Base-by-base conservation (phyloP, 2,888 invertebrate genomes). In the Hypercompe scribonia region DNA sequence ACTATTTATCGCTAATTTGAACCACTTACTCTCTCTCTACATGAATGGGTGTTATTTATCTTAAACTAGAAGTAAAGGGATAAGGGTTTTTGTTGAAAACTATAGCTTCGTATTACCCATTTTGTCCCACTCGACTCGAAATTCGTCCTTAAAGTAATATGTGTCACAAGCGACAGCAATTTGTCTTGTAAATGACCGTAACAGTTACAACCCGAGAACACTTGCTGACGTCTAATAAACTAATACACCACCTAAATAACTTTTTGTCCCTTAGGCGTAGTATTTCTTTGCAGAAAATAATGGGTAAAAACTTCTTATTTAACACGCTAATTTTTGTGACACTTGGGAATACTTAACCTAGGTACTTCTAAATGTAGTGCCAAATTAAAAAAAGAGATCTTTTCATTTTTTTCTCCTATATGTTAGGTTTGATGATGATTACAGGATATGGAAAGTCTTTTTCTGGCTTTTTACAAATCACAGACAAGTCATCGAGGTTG, bases 111-210 rank as follows among this genome's bases (percentile, higher is more conserved):
- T 31, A 61, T 61, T 61, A 61, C 61, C 28, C 58, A 58, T 66
- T 31, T 18, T 21, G 66, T 46, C 31, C 31, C 42, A 46, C 33
- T 66, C 31, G 31, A 11, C 21, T 68, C 68, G 50, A 68, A 68
- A 50, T 28, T 28, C 39, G 39, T 28, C 50, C 50, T 54, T 54
- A 68, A 68, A 68, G 50, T 68, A 68, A 68, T 68, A 54, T 33
- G n/a, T 68, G 68, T 68, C 68, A 68, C 68, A 8, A 34, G 67
- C n/a, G 50, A 68, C 50, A 54, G 50, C 68, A 34, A 68, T 69
- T 69, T 58, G 50, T 69, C 58, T 69, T 69, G 68, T 69, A 65
- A 70, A 70, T 65, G 46, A 54, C 58, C 39, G 58, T 69, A 34
- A 34, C 68, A 36, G 61, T 58, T 39, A 50, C 34, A 64, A 24